Conservation (phyloP, 2,888 invertebrate genomes). For the Empis livida region DNA sequence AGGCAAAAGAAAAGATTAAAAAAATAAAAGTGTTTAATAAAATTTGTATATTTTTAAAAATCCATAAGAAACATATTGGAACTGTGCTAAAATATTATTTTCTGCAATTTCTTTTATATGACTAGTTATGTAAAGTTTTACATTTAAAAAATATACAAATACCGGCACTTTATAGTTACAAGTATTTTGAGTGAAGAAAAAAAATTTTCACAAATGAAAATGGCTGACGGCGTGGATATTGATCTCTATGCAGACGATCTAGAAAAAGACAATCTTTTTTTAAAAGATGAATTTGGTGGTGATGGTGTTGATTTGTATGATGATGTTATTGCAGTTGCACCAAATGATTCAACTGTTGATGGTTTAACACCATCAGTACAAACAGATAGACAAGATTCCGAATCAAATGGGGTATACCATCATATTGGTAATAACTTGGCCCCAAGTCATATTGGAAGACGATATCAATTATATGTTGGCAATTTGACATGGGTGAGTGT, state of each 20-base stretch:
- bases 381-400: slow-evolving; percentile 40
- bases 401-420: slow-evolving; percentile 62
- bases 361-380: slow-evolving; percentile 40
- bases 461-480: slow-evolving; percentile 90
- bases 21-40: too few relatives aligned
- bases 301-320: slow-evolving; percentile 88
- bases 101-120: too few relatives aligned
- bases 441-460: slow-evolving; percentile 58
- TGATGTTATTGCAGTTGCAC: slow-evolving; percentile 80
- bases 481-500: slow-evolving; percentile 79
- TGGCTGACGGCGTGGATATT: slow-evolving; percentile 93
- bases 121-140: too few relatives aligned
- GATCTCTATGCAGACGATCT: slow-evolving; percentile 95
- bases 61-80: too few relatives aligned
- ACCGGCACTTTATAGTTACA: too few relatives aligned
- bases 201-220: slow-evolving; percentile 37
- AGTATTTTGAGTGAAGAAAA: too few relatives aligned
- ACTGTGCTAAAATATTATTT: too few relatives aligned
- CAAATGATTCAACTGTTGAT: slow-evolving; percentile 52
- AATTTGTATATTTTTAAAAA: too few relatives aligned
- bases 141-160: too few relatives aligned
- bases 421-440: slow-evolving; percentile 53
- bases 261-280: slow-evolving; percentile 54
- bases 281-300: slow-evolving; percentile 33
- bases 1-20: too few relatives aligned